These are phyloP conservation scores for Silurus lanzhouensis DNA, from an alignment of 2,797 vertebrate species.

Conservation along the genomic window DNA sequence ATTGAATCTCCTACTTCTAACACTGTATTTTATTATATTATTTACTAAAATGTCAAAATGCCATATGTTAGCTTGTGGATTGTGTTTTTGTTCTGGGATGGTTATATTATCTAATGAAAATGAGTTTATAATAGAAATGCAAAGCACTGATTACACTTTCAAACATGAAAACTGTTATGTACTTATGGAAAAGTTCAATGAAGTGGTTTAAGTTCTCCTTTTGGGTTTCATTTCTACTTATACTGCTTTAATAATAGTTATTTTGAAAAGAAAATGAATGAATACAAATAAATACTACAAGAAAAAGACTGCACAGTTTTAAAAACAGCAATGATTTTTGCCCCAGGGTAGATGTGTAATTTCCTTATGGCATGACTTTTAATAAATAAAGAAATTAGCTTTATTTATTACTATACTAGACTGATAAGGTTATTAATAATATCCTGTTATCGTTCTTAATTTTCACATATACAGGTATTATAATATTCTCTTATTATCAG, in stretches of 20 bases:
- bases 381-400: neutral
- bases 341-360: neutral
- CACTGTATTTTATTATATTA: neutral
- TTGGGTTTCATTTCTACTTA: neutral
- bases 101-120: neutral
- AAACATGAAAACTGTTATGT: neutral
- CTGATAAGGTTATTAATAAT: slow-evolving; percentile 22
- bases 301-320: neutral
- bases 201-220: neutral
- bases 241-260: neutral
- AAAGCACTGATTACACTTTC: neutral
- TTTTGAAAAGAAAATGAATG: neutral
- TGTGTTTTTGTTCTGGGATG: neutral
- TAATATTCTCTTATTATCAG: slow-evolving; percentile 27
- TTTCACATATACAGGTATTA: neutral
- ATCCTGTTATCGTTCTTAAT: neutral
- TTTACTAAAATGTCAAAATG: neutral
- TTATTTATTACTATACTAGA: slow-evolving; percentile 7
- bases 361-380: slow-evolving; percentile 1
- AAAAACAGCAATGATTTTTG: neutral
- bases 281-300: neutral
- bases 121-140: neutral
- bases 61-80: neutral
- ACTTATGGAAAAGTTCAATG: neutral
- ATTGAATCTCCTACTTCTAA: neutral